These are phyloP conservation scores for Automeris io DNA, from an alignment of 2,888 invertebrate genomes.

Conservation along the genomic window DNA sequence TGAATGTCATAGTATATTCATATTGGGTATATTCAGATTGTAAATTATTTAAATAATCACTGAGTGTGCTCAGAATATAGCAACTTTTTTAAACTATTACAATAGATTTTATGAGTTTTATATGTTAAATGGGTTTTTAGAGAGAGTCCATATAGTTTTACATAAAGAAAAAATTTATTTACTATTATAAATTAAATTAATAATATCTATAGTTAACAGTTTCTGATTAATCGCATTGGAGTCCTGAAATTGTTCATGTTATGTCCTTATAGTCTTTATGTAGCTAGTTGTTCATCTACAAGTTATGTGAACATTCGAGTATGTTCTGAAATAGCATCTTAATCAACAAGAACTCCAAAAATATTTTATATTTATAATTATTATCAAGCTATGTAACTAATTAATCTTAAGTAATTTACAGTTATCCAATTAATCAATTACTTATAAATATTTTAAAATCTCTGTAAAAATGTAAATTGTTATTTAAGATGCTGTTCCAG, in stretches of 20 bases:
- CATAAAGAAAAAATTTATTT: constrained; percentile 65
- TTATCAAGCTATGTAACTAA: no score
- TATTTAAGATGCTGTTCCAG: constrained; percentile 4
- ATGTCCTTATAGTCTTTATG: constrained; percentile 26
- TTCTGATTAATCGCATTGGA: constrained; percentile 28
- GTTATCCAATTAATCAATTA: no score
- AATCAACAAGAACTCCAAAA: no score
- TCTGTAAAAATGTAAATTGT: no score
- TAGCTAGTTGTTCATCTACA: no score
- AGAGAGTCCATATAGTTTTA: constrained; percentile 63
- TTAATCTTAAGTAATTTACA: no score
- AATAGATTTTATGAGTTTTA: constrained; percentile 59
- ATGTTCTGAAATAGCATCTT: no score
- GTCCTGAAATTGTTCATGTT: constrained; percentile 24
- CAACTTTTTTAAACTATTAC: constrained; percentile 41
- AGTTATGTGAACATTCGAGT: no score
- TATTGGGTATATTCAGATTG: constrained; percentile 37
- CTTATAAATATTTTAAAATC: no score
- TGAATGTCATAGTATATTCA: constrained; percentile 25
- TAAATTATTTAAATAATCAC: constrained; percentile 44
- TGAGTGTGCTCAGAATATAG: constrained; percentile 44
- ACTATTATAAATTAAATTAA: constrained; percentile 27
- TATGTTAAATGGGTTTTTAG: constrained; percentile 68
- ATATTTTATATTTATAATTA: no score
- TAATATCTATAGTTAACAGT: constrained; percentile 22